Percentiles rank a stretch among this genome's conserved stretches.
phyloP scores from a whole-genome alignment of 2,888 invertebrate species.

The Petrophora chlorosata region DNA sequence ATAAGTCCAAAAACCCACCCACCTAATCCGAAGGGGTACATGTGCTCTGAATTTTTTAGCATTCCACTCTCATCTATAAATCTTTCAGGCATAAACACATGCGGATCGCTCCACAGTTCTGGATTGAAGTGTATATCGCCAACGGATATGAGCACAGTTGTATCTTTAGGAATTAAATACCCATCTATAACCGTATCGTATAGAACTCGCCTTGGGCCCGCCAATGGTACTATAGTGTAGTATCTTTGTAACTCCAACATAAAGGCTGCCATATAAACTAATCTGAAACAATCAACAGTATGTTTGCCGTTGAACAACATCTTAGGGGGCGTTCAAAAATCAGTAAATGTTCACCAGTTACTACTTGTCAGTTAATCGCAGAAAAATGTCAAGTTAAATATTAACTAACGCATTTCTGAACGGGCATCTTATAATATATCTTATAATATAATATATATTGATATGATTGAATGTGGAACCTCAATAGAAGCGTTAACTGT shows the following conservation, averaged over 20 bases:
- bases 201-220: slow-evolving; percentile 77
- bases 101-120: slow-evolving; percentile 81
- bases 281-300: slow-evolving; percentile 66
- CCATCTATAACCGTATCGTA: slow-evolving; percentile 64
- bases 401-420: too few species aligned
- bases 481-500: too few species aligned
- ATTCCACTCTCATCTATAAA: slow-evolving; percentile 83
- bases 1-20: slow-evolving; percentile 38
- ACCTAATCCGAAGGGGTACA: slow-evolving; percentile 88
- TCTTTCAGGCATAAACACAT: slow-evolving; percentile 85
- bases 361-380: too few species aligned
- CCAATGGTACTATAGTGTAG: slow-evolving; percentile 80
- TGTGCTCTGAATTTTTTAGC: slow-evolving; percentile 79
- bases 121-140: slow-evolving; percentile 81
- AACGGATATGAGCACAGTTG: slow-evolving; percentile 80
- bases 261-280: slow-evolving; percentile 81
- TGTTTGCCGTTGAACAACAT: too few species aligned
- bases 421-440: too few species aligned
- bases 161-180: slow-evolving; percentile 74
- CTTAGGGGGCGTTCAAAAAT: too few species aligned
- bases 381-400: too few species aligned
- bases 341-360: too few species aligned
- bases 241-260: slow-evolving; percentile 83
- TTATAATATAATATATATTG: too few species aligned
- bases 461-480: too few species aligned